Conservation (phyloP, 2,797 vertebrate genomes). For the Lepilemur septentrionalis region DNA sequence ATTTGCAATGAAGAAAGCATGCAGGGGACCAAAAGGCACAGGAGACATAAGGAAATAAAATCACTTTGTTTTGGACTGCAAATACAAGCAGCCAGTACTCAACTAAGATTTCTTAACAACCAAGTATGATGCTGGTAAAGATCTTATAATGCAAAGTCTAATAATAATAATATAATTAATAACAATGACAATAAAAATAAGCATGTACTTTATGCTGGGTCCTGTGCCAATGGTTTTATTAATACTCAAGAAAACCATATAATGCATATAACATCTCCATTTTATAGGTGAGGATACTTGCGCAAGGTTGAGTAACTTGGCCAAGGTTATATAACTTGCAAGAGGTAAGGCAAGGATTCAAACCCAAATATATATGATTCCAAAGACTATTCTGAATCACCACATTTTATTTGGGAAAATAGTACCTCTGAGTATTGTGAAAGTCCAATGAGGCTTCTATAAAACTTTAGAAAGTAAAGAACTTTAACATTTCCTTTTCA, state of each 20-base stretch:
- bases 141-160: conserved; percentile 10
- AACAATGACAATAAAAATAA: conserved; percentile 32
- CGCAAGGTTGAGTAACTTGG: background rate
- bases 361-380: background rate
- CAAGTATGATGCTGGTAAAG: background rate
- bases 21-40: background rate
- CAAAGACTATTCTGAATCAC: background rate
- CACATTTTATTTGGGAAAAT: background rate
- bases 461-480: background rate
- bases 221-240: background rate
- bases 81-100: conserved; percentile 6
- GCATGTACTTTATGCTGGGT: background rate
- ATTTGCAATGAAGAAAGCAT: conserved; percentile 30
- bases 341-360: background rate
- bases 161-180: conserved; percentile 4
- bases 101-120: conserved; percentile 30
- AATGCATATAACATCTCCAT: background rate
- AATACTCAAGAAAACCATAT: background rate
- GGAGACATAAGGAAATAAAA: conserved; percentile 27
- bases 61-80: background rate
- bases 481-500: background rate
- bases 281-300: conserved; percentile 33
- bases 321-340: background rate
- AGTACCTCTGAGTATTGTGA: background rate
- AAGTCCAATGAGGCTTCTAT: background rate